Evolutionary conservation across 2,888 invertebrate genomes (phyloP), one percentile per base, ranked within the genome.

Genomic region (Metalampra italica): DNA sequence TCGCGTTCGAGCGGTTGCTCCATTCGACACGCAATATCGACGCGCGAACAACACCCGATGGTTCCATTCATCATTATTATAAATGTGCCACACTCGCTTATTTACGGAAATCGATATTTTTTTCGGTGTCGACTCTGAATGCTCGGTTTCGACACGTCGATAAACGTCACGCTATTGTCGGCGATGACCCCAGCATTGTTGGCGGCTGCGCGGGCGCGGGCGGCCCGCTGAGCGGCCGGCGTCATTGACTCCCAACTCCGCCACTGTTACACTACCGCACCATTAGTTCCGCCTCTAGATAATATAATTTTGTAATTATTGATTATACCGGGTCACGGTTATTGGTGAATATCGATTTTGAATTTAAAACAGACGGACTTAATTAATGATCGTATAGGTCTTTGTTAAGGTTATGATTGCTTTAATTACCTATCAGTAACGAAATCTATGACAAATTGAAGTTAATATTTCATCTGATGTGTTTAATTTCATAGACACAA

Each of bases 51-150:
- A 75, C 82, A 76, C 62, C 78, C 81, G 80, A 81, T 79, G 76
- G 69, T 66, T 69, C 84, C 84, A 89, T 89, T 88, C 88, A 89
- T 88, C 89, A 87, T 85, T 88, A 88, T 88, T 87, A 88, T 87
- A 85, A 88, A 88, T 88, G 88, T 84, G 84, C 81, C 74, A 83
- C 88, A 87, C 85, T 88, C 87, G 76, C 87, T 89, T 89, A 89
- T 88, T 89, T 88, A 89, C 88, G 88, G 89, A 89, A 88, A 89
- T 89, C 89, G 88, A 87, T 89, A 86, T 89, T 88, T 89, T 89
- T 88, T 89, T 88, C 82, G 81, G 80, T 82, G 78, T 82, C 79
- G 82, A 75, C 71, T 77, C 78, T 86, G 82, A 85, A 89, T 86
- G 71, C 71, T 64, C 64, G 71, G 66, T 79, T 82, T 83, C 78